These are phyloP conservation scores for Campylomormyrus tamandua DNA, from an alignment of 2,113 vertebrate genomes.

Conservation along the genomic window DNA sequence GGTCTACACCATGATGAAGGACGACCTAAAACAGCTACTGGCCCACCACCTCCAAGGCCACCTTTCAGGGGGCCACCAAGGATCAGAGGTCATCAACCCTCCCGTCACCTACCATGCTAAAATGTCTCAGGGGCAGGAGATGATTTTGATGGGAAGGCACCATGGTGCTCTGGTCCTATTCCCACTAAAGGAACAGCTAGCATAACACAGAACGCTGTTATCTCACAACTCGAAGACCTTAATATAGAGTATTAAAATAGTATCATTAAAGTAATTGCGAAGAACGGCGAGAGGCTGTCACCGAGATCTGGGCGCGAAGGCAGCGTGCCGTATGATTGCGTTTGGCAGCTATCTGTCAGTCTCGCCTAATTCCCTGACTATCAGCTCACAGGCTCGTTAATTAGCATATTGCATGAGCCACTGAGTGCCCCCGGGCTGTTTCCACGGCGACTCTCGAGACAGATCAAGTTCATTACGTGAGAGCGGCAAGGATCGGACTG, in stretches of 20 bases:
- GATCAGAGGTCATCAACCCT: not conserved
- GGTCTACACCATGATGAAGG: not conserved
- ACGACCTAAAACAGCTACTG: not conserved
- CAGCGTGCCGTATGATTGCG: not conserved
- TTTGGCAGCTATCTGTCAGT: constrained; percentile 1
- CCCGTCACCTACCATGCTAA: not conserved
- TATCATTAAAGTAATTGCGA: not conserved
- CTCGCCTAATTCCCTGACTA: not conserved
- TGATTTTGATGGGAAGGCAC: not conserved
- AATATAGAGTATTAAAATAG: not conserved
- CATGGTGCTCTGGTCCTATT: not conserved
- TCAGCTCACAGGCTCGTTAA: constrained; percentile 17
- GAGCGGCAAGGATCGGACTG: constrained; percentile 20
- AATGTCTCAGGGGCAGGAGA: not conserved
- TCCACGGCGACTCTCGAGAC: constrained; percentile 17
- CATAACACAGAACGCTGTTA: not conserved
- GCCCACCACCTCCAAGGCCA: not conserved
- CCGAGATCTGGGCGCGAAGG: not conserved
- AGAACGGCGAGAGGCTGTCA: not conserved
- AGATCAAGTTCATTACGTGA: constrained; percentile 26
- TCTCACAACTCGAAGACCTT: not conserved
- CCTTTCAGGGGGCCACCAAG: not conserved
- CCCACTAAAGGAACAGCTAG: not conserved
- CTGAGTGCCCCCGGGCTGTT: constrained; percentile 7
- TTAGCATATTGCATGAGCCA: constrained; percentile 14